Percentiles rank a stretch among this genome's conserved stretches.
Conservation (phyloP, 2,113 vertebrate species). For the Dasyurus viverrinus region DNA sequence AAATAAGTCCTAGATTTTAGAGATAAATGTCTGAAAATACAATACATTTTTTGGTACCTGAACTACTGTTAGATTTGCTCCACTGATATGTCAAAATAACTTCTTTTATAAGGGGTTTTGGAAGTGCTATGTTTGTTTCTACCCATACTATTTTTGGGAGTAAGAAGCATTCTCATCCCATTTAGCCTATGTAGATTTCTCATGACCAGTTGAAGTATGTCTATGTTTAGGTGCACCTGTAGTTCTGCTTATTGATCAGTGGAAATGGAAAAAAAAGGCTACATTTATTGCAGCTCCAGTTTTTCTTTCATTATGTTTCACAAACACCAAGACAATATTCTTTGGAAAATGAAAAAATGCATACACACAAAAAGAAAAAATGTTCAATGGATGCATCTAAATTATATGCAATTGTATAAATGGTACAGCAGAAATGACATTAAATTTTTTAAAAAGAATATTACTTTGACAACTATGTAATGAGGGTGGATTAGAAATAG, state of each 20-base stretch:
- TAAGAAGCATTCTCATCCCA: slow-evolving; percentile 85
- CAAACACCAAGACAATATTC: slow-evolving; percentile 88
- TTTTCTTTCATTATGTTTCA: slow-evolving; percentile 91
- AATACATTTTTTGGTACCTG: slow-evolving; percentile 61
- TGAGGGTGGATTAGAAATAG: neutral
- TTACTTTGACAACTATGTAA: neutral
- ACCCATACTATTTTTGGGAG: slow-evolving; percentile 85
- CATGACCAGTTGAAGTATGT: slow-evolving; percentile 96
- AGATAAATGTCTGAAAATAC: slow-evolving; percentile 83
- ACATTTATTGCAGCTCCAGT: slow-evolving; percentile 91
- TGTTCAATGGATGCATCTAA: slow-evolving; percentile 93
- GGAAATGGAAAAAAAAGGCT: slow-evolving; percentile 89
- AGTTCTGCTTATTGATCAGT: slow-evolving; percentile 95
- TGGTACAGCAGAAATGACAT: slow-evolving; percentile 89
- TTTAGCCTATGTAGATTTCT: slow-evolving; percentile 87
- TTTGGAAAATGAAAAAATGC: slow-evolving; percentile 82
- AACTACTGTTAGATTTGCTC: slow-evolving; percentile 79
- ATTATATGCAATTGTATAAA: slow-evolving; percentile 98
- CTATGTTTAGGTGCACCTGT: slow-evolving; percentile 90
- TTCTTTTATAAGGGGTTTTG: slow-evolving; percentile 81
- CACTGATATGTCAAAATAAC: slow-evolving; percentile 76
- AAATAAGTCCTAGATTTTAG: slow-evolving; percentile 79
- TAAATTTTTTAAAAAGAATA: no score
- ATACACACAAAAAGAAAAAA: slow-evolving; percentile 53
- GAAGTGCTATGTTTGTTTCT: slow-evolving; percentile 81